Percentiles rank a stretch among this genome's conserved stretches.
phyloP scores from a whole-genome alignment of 2,888 invertebrate genomes.

The Caenorhabditis wallacei region DNA sequence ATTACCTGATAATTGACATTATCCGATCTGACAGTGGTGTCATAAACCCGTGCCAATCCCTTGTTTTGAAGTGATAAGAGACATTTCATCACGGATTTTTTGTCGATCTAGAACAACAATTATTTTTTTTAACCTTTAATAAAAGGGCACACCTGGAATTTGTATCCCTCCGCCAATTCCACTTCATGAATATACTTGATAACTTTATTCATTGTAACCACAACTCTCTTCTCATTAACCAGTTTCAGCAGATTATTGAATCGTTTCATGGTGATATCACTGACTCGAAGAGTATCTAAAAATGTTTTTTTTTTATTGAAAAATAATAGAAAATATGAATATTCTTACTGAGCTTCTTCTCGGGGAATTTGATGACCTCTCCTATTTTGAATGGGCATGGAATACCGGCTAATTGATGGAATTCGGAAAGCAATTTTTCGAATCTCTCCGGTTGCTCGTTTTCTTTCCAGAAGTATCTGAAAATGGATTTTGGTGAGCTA shows the following conservation, averaged over 20 bases:
- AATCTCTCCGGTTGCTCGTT: slow-evolving; percentile 67
- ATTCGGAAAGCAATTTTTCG: slow-evolving; percentile 67
- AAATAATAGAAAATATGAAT: neutral
- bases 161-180: slow-evolving; percentile 76
- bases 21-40: slow-evolving; percentile 60
- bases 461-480: slow-evolving; percentile 79
- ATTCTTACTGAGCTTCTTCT: slow-evolving; percentile 74
- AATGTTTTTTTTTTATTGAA: neutral
- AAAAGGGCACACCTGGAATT: slow-evolving; percentile 72
- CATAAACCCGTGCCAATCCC: slow-evolving; percentile 64
- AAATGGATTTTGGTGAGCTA: too few relatives aligned
- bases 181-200: slow-evolving; percentile 68
- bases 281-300: slow-evolving; percentile 79
- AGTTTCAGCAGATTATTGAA: slow-evolving; percentile 67
- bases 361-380: slow-evolving; percentile 80
- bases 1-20: slow-evolving; percentile 64
- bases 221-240: slow-evolving; percentile 63
- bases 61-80: slow-evolving; percentile 73
- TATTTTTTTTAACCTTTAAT: slow-evolving; percentile 4
- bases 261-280: slow-evolving; percentile 77
- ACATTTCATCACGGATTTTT: slow-evolving; percentile 79
- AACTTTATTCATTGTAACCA: slow-evolving; percentile 75
- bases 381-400: slow-evolving; percentile 80
- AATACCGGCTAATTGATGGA: slow-evolving; percentile 68
- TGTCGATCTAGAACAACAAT: slow-evolving; percentile 76